Evolutionary conservation across 1,140 invertebrate species (phyloP).

Genomic region (Meloidogyne hapla): DNA sequence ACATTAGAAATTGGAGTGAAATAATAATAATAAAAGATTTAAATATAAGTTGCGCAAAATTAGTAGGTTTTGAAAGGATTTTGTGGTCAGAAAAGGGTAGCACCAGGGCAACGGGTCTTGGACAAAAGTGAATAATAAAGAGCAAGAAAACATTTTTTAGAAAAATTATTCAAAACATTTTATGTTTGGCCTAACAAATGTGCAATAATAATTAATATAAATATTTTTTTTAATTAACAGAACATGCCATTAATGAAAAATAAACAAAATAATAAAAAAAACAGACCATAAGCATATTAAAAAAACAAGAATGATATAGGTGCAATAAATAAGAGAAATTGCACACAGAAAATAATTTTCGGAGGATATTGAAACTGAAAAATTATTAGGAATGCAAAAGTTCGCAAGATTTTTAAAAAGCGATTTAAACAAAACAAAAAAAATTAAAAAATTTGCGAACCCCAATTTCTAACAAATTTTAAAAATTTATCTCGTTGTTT

Average conservation of each 20-base stretch:
- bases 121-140: not conserved
- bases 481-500: not conserved
- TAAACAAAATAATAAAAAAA: not conserved
- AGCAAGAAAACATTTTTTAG: not conserved
- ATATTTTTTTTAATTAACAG: not conserved
- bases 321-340: not conserved
- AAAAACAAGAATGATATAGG: not conserved
- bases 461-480: not conserved
- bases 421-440: not conserved
- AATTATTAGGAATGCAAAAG: not conserved
- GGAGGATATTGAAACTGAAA: too few relatives aligned
- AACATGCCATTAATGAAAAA: not conserved
- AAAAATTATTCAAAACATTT: too few relatives aligned
- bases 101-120: not conserved
- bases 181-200: too few relatives aligned
- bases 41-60: not conserved
- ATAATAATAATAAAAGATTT: not conserved
- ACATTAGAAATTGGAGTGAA: not conserved
- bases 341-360: not conserved
- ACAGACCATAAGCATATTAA: too few relatives aligned
- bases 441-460: not conserved
- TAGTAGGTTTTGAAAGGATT: not conserved
- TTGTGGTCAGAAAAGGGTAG: not conserved
- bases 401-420: not conserved
- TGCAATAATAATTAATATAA: too few relatives aligned